These are phyloP conservation scores for Megatriorchis doriae DNA, from an alignment of 2,113 vertebrate species.

Conservation along the genomic window DNA sequence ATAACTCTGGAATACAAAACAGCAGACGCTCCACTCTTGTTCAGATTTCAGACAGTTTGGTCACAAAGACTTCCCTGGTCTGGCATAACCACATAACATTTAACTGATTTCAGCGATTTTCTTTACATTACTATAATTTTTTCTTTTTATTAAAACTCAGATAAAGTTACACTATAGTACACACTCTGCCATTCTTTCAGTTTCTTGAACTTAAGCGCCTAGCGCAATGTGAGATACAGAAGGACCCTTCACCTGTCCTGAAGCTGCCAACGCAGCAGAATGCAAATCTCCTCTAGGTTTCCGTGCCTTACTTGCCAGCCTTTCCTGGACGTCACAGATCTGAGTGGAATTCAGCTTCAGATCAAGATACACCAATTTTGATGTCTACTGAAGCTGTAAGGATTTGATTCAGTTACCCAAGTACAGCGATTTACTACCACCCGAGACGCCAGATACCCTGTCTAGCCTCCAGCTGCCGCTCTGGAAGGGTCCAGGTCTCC, in stretches of 20 bases:
- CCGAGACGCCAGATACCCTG: background rate
- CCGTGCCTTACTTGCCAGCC: background rate
- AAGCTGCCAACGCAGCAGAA: background rate
- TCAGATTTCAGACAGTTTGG: background rate
- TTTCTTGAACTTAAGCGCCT: background rate
- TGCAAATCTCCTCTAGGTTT: background rate
- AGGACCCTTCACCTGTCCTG: background rate
- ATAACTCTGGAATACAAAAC: background rate
- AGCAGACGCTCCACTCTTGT: background rate
- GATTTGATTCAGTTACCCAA: background rate
- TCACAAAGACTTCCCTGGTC: background rate
- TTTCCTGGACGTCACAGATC: background rate
- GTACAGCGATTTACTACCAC: rapidly evolving
- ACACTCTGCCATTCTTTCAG: background rate
- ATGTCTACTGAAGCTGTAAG: background rate
- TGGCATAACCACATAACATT: background rate
- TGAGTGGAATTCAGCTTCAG: background rate
- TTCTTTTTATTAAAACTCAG: background rate
- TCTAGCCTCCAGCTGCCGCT: background rate
- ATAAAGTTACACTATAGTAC: background rate
- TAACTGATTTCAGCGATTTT: background rate
- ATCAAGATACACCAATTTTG: background rate
- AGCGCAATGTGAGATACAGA: rapidly evolving
- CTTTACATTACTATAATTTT: background rate
- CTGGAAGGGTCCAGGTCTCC: background rate